Evolutionary conservation across 2,888 invertebrate species (phyloP).

Genomic region (Psococerastis gibbosa): DNA sequence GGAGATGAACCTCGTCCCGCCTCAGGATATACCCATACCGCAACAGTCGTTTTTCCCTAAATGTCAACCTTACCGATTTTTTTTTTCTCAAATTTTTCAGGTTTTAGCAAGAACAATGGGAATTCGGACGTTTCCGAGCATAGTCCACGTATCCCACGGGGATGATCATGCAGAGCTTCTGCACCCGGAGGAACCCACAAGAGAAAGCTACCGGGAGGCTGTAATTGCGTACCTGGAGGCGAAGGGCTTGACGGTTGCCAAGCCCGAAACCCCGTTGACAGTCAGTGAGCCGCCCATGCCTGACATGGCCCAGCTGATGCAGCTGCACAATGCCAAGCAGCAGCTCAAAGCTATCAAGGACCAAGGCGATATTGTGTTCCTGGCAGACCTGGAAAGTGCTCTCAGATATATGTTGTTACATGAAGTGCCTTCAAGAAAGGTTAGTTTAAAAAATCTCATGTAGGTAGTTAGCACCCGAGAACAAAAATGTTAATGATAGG

Average conservation of each 20-base stretch:
- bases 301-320: slow-evolving; percentile 20
- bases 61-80: too few relatives aligned
- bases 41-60: too few relatives aligned
- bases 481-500: too few relatives aligned
- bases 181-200: slow-evolving; percentile 27
- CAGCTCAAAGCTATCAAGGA: slow-evolving; percentile 24
- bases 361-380: slow-evolving; percentile 46
- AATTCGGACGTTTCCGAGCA: slow-evolving; percentile 32
- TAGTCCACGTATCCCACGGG: slow-evolving; percentile 30
- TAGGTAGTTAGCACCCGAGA: too few relatives aligned
- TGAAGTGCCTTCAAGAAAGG: slow-evolving; percentile 55
- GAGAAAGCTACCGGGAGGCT: slow-evolving; percentile 25
- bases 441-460: too few relatives aligned
- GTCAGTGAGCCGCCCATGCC: slow-evolving; percentile 26
- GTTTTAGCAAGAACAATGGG: slow-evolving; percentile 29
- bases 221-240: slow-evolving; percentile 15
- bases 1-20: too few relatives aligned
- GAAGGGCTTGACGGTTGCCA: slow-evolving; percentile 13
- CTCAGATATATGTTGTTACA: slow-evolving; percentile 63
- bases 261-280: slow-evolving; percentile 21
- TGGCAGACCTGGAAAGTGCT: slow-evolving; percentile 74
- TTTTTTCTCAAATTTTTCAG: not conserved
- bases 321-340: slow-evolving; percentile 21
- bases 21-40: too few relatives aligned
- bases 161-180: slow-evolving; percentile 26